These are phyloP conservation scores for Taeniopygia guttata DNA, from an alignment of 2,797 vertebrate genomes.

Conservation along the genomic window DNA sequence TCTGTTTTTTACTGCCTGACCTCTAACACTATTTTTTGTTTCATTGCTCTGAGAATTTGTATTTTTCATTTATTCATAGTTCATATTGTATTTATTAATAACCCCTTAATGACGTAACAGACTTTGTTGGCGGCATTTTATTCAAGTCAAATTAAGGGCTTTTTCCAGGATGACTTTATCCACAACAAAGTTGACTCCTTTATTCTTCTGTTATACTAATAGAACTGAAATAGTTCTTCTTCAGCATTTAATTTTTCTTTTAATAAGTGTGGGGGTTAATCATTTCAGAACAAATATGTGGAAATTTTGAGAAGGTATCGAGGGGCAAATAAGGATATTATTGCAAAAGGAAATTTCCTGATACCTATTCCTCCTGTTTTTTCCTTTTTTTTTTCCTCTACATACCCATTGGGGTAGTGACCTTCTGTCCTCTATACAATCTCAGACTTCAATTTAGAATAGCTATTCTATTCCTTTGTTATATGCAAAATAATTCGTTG, in stretches of 20 bases:
- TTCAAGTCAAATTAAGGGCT: neutral
- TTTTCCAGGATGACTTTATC: neutral
- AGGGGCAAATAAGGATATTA: neutral
- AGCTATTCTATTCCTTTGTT: neutral
- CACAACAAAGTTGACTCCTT: neutral
- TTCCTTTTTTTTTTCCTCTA: neutral
- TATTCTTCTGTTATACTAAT: neutral
- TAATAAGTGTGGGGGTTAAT: neutral
- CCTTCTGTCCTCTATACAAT: neutral
- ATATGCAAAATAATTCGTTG: neutral
- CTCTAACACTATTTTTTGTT: neutral
- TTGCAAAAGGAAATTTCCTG: neutral
- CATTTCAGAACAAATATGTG: neutral
- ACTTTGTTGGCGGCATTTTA: neutral
- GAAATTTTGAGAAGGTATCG: neutral
- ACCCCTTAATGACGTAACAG: neutral
- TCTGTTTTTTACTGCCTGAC: neutral
- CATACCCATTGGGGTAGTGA: neutral
- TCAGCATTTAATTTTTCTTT: neutral
- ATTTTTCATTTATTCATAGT: neutral
- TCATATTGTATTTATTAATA: neutral
- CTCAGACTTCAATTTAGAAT: neutral
- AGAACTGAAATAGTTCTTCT: neutral
- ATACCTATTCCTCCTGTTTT: neutral
- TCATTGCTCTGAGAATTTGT: neutral